Evolutionary conservation across 2,888 invertebrate species (phyloP).

Genomic region (Apotomis betuletana): DNA sequence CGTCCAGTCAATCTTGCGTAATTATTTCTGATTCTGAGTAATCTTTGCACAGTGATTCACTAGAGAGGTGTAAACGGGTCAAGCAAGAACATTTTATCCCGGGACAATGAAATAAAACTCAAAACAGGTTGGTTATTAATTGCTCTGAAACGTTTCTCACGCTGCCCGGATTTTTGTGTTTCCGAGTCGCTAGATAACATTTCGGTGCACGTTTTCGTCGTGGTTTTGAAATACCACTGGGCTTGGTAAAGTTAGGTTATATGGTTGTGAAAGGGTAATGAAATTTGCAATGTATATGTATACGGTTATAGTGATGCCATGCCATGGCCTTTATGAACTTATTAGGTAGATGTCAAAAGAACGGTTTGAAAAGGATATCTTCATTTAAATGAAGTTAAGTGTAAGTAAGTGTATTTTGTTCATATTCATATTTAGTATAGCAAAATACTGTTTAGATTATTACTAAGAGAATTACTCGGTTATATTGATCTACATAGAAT

Average conservation of each 20-base stretch:
- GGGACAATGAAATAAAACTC: slow-evolving; percentile 63
- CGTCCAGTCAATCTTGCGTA: slow-evolving; percentile 40
- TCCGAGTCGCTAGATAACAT: slow-evolving; percentile 37
- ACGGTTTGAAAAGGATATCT: background rate
- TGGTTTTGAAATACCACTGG: slow-evolving; percentile 27
- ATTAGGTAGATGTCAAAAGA: slow-evolving; percentile 17
- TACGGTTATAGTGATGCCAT: slow-evolving; percentile 1
- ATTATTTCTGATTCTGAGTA: slow-evolving; percentile 39
- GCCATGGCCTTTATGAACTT: slow-evolving; percentile 5
- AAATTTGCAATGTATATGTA: slow-evolving; percentile 22
- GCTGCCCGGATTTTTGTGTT: slow-evolving; percentile 44
- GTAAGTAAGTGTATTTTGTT: too few relatives aligned
- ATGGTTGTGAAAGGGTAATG: background rate
- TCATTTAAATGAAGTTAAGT: slow-evolving; percentile 1
- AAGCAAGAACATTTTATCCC: slow-evolving; percentile 51
- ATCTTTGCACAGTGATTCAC: slow-evolving; percentile 48
- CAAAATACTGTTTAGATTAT: too few relatives aligned
- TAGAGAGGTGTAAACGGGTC: slow-evolving; percentile 42
- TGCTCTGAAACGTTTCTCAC: slow-evolving; percentile 68
- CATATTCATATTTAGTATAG: too few relatives aligned
- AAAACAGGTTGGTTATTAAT: slow-evolving; percentile 62
- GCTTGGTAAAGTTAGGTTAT: slow-evolving; percentile 2
- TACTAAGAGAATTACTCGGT: too few relatives aligned
- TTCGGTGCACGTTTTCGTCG: slow-evolving; percentile 32
- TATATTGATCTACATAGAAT: too few relatives aligned